Conservation (phyloP, 2,113 vertebrate genomes). For the Strix aluco region DNA sequence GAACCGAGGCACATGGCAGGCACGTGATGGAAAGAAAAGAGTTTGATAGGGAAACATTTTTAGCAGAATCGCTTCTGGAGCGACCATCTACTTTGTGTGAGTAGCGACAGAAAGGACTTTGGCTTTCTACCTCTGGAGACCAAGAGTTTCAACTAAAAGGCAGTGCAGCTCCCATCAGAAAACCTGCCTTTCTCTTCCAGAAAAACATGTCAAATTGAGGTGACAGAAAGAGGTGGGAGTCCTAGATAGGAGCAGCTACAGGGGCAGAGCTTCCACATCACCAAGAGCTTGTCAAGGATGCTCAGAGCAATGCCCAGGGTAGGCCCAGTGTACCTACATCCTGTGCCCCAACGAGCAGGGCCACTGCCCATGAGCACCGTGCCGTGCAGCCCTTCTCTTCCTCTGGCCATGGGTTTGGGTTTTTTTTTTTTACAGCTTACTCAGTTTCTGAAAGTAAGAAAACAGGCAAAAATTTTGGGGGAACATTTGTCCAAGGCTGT, state of each 20-base stretch:
- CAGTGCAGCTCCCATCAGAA: not conserved
- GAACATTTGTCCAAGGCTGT: not conserved
- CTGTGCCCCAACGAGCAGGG: too few relatives aligned
- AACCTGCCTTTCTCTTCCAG: not conserved
- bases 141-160: not conserved
- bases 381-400: not conserved
- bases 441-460: not conserved
- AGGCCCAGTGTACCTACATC: not conserved
- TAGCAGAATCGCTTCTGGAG: not conserved
- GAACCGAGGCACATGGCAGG: accelerated
- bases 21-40: not conserved
- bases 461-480: not conserved
- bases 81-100: not conserved
- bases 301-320: not conserved
- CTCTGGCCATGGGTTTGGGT: too few relatives aligned
- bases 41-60: not conserved
- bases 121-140: not conserved
- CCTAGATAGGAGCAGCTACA: not conserved
- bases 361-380: not conserved
- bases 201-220: accelerated
- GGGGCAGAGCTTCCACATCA: not conserved
- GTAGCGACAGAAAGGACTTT: not conserved
- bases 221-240: not conserved
- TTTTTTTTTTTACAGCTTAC: not conserved
- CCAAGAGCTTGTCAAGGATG: not conserved